Conservation (phyloP, 1,140 invertebrate genomes). For the Aphaenogaster rudis region DNA sequence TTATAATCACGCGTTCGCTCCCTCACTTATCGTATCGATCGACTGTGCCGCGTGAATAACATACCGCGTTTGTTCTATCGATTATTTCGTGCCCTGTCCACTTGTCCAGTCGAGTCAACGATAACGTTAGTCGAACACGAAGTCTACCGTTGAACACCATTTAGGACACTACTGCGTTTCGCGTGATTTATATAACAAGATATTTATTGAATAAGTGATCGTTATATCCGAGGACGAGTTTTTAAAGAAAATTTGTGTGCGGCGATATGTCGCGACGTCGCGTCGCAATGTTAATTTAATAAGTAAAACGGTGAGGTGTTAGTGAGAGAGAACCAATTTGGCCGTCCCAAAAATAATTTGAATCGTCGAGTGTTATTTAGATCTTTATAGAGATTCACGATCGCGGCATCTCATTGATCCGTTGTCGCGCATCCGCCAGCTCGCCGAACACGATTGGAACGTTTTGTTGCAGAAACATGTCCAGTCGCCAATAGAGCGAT, state of each 20-base stretch:
- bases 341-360: conserved; percentile 58
- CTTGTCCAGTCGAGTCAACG: conserved; percentile 56
- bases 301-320: conserved; percentile 55
- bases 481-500: background rate
- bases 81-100: conserved; percentile 69
- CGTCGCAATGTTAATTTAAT: background rate
- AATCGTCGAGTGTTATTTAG: conserved; percentile 1
- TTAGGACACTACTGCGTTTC: background rate
- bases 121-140: conserved; percentile 60
- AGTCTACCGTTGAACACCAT: conserved; percentile 19
- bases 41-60: conserved; percentile 69
- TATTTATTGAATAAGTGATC: background rate
- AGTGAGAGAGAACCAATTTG: background rate
- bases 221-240: background rate
- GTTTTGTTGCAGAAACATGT: conserved; percentile 5
- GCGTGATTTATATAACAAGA: background rate
- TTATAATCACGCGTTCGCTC: background rate
- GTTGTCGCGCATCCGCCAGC: background rate
- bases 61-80: conserved; percentile 72
- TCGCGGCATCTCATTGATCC: conserved; percentile 55
- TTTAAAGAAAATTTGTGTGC: background rate
- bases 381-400: conserved; percentile 55
- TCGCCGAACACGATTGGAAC: background rate
- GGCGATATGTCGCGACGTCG: background rate
- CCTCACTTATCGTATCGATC: conserved; percentile 68